Percentiles rank a stretch among this genome's conserved stretches.
Conservation (phyloP, 2,797 vertebrate species). For the Acanthis flammea region DNA sequence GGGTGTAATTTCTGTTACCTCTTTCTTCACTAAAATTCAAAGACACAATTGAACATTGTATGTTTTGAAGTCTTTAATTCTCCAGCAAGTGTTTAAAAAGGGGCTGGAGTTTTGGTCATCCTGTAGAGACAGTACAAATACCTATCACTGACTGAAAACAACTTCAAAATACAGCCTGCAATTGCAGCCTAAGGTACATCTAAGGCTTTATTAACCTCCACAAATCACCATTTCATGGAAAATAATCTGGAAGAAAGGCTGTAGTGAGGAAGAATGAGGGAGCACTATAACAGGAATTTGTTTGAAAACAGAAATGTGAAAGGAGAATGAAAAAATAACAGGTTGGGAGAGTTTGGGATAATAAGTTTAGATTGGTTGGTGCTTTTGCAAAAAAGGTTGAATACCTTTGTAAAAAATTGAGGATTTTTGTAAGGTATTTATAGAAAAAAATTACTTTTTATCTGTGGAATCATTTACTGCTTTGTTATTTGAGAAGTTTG, state of each 20-base stretch:
- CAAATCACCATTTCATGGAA: background rate
- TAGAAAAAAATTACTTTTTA: background rate
- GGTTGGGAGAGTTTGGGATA: background rate
- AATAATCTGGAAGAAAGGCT: background rate
- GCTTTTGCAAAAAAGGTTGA: background rate
- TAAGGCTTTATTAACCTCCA: background rate
- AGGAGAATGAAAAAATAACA: background rate
- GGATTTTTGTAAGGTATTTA: background rate
- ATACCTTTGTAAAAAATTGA: background rate
- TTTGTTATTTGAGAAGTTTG: background rate
- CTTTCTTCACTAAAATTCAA: background rate
- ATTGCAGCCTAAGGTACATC: background rate
- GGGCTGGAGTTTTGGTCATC: background rate
- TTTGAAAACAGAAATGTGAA: background rate
- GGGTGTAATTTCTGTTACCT: background rate
- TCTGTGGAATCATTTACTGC: background rate
- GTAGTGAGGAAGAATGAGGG: background rate
- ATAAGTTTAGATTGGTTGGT: background rate
- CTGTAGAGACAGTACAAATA: background rate
- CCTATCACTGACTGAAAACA: background rate
- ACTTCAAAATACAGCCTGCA: background rate
- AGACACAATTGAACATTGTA: background rate
- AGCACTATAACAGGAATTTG: background rate
- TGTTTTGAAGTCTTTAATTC: background rate
- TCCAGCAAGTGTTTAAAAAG: background rate